phyloP scores from a whole-genome alignment of 2,113 vertebrate genomes.

The Trogon surrucura region DNA sequence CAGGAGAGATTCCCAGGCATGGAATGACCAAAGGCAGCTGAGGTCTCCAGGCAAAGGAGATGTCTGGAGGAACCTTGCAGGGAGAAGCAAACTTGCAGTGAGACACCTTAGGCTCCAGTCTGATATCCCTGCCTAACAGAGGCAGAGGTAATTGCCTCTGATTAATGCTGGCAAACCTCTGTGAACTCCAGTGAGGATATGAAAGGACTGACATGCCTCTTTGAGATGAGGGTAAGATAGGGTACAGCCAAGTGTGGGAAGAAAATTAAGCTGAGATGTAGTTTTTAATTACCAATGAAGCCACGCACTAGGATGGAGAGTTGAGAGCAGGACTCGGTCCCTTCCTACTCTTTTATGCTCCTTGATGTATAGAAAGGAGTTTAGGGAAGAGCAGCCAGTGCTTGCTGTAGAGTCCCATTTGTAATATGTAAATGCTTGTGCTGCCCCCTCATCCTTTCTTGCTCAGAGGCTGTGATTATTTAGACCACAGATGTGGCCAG shows the following conservation, averaged over 20 bases:
- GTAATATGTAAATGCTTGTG: neutral
- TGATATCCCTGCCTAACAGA: constrained; percentile 48
- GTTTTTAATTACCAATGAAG: constrained; percentile 59
- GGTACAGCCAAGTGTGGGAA: constrained; percentile 59
- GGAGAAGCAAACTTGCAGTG: neutral
- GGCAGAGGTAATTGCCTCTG: constrained; percentile 52
- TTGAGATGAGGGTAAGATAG: constrained; percentile 55
- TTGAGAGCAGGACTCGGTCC: neutral
- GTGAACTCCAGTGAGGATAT: constrained; percentile 56
- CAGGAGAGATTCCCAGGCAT: constrained; percentile 14
- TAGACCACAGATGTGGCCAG: neutral
- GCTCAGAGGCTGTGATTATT: neutral
- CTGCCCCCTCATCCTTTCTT: neutral
- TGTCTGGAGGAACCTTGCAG: constrained; percentile 28
- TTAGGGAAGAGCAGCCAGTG: neutral
- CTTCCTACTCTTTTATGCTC: neutral
- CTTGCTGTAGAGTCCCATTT: neutral
- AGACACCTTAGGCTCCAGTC: constrained; percentile 21
- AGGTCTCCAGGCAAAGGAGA: constrained; percentile 21
- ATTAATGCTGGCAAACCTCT: constrained; percentile 55
- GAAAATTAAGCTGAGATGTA: constrained; percentile 54
- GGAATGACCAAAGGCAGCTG: constrained; percentile 26
- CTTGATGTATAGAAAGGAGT: neutral
- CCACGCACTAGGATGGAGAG: neutral
- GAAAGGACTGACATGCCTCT: constrained; percentile 53